Conservation (phyloP, 2,113 vertebrate species). For the Odobenus rosmarus region DNA sequence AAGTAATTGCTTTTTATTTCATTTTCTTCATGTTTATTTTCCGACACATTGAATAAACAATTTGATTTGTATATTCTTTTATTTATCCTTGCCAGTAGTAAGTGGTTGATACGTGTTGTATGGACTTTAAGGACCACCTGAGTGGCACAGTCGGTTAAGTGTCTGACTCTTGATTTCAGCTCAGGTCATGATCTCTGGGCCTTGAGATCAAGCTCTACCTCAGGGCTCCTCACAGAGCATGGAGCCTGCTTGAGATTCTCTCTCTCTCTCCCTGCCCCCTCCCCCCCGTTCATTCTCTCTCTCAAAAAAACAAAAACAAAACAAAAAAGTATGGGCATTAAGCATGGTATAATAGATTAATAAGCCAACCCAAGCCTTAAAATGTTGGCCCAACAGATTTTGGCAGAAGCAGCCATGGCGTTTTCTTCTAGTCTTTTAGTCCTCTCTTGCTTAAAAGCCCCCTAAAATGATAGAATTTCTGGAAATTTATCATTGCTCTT, state of each 20-base stretch:
- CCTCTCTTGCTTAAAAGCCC: background rate
- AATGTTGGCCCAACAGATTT: background rate
- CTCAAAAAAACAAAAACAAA: background rate
- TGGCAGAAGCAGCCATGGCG: background rate
- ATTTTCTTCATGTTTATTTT: background rate
- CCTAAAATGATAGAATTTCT: background rate
- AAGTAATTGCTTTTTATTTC: background rate
- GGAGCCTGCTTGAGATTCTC: background rate
- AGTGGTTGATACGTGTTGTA: background rate
- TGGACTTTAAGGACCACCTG: background rate
- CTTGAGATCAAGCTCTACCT: background rate
- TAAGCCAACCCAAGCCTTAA: background rate
- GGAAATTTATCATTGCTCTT: background rate
- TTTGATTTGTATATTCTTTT: background rate
- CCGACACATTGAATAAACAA: background rate
- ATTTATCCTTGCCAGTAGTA: background rate
- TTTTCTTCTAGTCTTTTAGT: background rate
- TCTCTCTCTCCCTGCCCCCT: background rate
- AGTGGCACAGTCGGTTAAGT: background rate
- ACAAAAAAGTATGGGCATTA: background rate
- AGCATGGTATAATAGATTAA: background rate
- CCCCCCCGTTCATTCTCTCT: background rate
- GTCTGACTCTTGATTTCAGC: background rate
- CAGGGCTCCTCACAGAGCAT: background rate
- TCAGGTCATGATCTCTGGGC: background rate